Conservation (phyloP, 2,113 vertebrate genomes). For the Petrocephalus zakoni region DNA sequence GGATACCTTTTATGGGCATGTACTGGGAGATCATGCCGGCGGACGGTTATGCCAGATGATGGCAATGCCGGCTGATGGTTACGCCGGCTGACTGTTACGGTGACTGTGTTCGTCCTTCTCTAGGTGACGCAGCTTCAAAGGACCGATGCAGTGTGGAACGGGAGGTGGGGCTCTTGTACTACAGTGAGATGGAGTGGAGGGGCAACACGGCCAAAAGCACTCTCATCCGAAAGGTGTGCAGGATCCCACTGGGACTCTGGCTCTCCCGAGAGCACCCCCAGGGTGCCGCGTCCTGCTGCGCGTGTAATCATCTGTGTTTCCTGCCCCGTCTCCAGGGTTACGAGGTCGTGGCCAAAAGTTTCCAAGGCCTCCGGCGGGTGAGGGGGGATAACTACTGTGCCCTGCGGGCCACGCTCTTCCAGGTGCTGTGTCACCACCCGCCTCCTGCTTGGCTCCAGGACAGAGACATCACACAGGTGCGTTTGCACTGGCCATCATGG, state of each 20-base stretch:
- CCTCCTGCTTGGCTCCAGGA: constrained; percentile 61
- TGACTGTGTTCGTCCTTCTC: neutral
- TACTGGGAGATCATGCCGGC: neutral
- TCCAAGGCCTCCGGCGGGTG: constrained; percentile 66
- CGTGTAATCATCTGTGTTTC: neutral
- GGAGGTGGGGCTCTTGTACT: constrained; percentile 27
- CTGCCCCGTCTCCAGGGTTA: constrained; percentile 60
- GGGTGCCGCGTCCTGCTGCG: neutral
- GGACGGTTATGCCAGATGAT: neutral
- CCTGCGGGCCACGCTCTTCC: constrained; percentile 75
- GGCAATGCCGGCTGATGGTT: neutral
- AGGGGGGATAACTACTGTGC: constrained; percentile 81
- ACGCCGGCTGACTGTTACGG: neutral
- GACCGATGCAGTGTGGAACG: constrained; percentile 29
- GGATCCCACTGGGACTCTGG: neutral
- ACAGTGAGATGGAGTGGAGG: constrained; percentile 44
- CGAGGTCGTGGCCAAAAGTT: constrained; percentile 62
- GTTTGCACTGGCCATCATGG: neutral
- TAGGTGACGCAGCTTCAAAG: neutral
- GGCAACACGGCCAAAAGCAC: constrained; percentile 42
- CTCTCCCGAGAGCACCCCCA: neutral
- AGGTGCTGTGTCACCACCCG: constrained; percentile 59
- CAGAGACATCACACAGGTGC: constrained; percentile 60
- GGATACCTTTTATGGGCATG: neutral
- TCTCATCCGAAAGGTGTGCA: constrained; percentile 40